Evolutionary conservation across 2,888 invertebrate species (phyloP).

Genomic region (Erebia palarica): DNA sequence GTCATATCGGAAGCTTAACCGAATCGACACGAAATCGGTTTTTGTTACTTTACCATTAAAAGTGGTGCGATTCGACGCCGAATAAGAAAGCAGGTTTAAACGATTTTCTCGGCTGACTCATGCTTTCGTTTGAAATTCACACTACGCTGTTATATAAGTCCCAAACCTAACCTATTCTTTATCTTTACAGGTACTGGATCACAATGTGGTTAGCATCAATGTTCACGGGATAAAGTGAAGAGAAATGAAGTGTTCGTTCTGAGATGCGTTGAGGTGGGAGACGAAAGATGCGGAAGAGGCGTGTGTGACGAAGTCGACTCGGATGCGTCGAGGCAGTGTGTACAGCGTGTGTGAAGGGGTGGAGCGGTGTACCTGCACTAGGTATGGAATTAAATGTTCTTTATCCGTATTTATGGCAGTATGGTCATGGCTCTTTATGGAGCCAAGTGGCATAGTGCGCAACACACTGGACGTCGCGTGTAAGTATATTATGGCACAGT

Average conservation of each 20-base stretch:
- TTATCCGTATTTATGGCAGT: not conserved
- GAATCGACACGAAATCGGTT: conserved; percentile 1
- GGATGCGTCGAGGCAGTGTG: conserved; percentile 78
- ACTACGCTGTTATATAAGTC: not conserved
- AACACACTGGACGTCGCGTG: no score
- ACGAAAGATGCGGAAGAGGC: conserved; percentile 42
- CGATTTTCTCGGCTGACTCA: conserved; percentile 10
- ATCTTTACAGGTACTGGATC: conserved; percentile 30
- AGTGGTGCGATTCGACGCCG: conserved; percentile 6
- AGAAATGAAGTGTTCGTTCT: conserved; percentile 32
- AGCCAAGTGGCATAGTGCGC: no score
- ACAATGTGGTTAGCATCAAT: conserved; percentile 32
- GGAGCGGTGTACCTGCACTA: conserved; percentile 76
- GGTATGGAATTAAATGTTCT: conserved; percentile 49
- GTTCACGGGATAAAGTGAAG: conserved; percentile 30
- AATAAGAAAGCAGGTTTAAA: conserved; percentile 18
- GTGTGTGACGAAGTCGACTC: conserved; percentile 63
- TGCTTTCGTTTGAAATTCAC: not conserved
- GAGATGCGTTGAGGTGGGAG: conserved; percentile 36
- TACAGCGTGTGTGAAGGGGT: conserved; percentile 78
- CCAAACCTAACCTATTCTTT: not conserved
- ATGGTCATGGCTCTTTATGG: not conserved
- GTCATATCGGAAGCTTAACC: not conserved
- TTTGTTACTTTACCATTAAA: conserved; percentile 13
- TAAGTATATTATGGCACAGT: no score